Evolutionary conservation across 2,888 invertebrate species (phyloP).

Genomic region (Eupithecia insigniata): DNA sequence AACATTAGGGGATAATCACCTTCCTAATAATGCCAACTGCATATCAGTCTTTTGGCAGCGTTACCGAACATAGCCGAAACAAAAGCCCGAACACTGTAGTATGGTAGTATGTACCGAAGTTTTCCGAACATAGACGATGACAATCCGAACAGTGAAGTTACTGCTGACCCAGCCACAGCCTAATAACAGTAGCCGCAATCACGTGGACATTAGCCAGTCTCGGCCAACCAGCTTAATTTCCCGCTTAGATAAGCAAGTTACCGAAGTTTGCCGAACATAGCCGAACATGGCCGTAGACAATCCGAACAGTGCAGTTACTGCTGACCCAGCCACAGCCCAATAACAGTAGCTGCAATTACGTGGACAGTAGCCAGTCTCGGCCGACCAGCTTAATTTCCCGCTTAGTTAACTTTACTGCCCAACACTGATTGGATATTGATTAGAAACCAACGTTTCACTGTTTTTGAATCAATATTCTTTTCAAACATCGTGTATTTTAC

Average conservation of each 20-base stretch:
- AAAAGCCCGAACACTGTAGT: too few species aligned
- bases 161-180: slow-evolving; percentile 5
- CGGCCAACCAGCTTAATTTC: slow-evolving; percentile 75
- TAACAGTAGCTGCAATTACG: slow-evolving; percentile 27
- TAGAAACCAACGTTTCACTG: slow-evolving; percentile 76
- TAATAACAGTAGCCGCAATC: slow-evolving; percentile 18
- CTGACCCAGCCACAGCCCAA: slow-evolving; percentile 6
- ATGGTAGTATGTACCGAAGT: too few species aligned
- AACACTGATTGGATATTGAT: slow-evolving; percentile 82
- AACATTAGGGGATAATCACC: too few species aligned
- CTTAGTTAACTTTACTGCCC: slow-evolving; percentile 81
- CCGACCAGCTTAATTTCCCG: slow-evolving; percentile 79
- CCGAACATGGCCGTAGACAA: not conserved
- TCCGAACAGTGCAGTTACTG: not conserved
- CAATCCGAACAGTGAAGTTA: slow-evolving; percentile 1
- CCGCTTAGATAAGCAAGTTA: slow-evolving; percentile 73
- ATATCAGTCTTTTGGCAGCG: too few species aligned
- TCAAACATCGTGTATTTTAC: slow-evolving; percentile 78
- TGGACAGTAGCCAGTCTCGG: slow-evolving; percentile 50
- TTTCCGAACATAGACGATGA: not conserved
- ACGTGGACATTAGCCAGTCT: slow-evolving; percentile 50
- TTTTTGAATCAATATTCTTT: slow-evolving; percentile 76
- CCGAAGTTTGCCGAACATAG: not conserved
- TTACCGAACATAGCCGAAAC: not conserved
- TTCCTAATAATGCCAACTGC: too few species aligned